A percentile compares a stretch with the other conserved stretches of the same genome.
phyloP scores from a whole-genome alignment of 2,888 invertebrate genomes.

The Mayetiola destructor region DNA sequence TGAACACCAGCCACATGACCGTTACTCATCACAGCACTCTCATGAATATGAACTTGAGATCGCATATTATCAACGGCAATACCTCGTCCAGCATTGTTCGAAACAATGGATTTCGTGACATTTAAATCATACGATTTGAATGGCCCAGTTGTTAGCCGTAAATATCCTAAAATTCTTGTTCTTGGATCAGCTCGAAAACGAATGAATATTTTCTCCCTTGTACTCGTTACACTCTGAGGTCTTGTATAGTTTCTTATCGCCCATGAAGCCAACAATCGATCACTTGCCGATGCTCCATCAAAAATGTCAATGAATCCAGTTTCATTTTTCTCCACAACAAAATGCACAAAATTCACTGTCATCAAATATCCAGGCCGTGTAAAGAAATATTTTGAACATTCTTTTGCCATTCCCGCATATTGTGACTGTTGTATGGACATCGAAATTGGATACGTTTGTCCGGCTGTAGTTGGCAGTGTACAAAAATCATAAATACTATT shows the following conservation, averaged over 20 bases:
- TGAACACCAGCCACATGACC: slow-evolving; percentile 83
- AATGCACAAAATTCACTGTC: slow-evolving; percentile 72
- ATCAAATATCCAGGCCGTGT: slow-evolving; percentile 64
- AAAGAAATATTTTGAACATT: slow-evolving; percentile 67
- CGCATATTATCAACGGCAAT: slow-evolving; percentile 82
- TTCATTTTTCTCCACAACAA: slow-evolving; percentile 59
- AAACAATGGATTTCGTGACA: slow-evolving; percentile 68
- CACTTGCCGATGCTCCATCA: slow-evolving; percentile 58
- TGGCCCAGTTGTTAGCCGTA: slow-evolving; percentile 62
- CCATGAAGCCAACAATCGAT: slow-evolving; percentile 55
- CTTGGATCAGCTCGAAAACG: slow-evolving; percentile 60
- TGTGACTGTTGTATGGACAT: slow-evolving; percentile 67
- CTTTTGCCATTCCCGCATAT: slow-evolving; percentile 52
- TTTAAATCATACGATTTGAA: slow-evolving; percentile 75
- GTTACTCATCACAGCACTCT: slow-evolving; percentile 70
- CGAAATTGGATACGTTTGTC: slow-evolving; percentile 76
- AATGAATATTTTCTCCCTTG: slow-evolving; percentile 63
- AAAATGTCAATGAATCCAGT: slow-evolving; percentile 61
- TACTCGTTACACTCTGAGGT: slow-evolving; percentile 77
- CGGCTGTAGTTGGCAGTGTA: slow-evolving; percentile 64
- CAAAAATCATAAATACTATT: slow-evolving; percentile 72
- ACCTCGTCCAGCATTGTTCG: slow-evolving; percentile 89
- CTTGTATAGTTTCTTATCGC: slow-evolving; percentile 69
- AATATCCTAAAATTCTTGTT: slow-evolving; percentile 58
- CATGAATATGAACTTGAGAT: slow-evolving; percentile 73